Conservation (phyloP, 1,140 invertebrate species). For the Andrena cerasifolii region DNA sequence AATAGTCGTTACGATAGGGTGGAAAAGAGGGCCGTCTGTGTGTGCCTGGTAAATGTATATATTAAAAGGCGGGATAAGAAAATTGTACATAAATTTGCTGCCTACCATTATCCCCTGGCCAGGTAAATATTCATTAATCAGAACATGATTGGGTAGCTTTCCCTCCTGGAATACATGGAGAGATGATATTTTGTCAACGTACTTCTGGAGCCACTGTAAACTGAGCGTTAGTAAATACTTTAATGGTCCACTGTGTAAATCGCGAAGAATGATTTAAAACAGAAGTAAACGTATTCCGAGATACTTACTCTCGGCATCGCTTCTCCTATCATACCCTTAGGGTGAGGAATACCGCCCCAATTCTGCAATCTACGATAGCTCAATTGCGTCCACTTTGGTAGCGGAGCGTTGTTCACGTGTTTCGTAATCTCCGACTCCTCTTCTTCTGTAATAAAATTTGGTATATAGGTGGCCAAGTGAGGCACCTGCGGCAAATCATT, state of each 20-base stretch:
- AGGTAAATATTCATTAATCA: slow-evolving; percentile 97
- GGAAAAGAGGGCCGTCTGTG: slow-evolving; percentile 96
- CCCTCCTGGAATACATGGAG: slow-evolving; percentile 89
- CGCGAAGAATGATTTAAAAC: too few relatives aligned
- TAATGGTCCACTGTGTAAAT: too few relatives aligned
- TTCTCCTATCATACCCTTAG: slow-evolving; percentile 97
- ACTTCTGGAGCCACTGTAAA: slow-evolving; percentile 90
- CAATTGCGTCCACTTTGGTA: slow-evolving; percentile 98
- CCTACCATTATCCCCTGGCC: slow-evolving; percentile 95
- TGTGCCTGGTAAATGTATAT: slow-evolving; percentile 87
- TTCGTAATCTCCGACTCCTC: slow-evolving; percentile 91
- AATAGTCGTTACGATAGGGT: slow-evolving; percentile 96
- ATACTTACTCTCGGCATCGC: slow-evolving; percentile 87
- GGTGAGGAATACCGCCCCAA: slow-evolving; percentile 97
- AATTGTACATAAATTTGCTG: not conserved
- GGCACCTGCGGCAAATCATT: slow-evolving; percentile 85
- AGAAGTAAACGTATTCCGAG: slow-evolving; percentile 45
- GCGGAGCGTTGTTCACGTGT: slow-evolving; percentile 90
- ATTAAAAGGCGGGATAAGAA: not conserved
- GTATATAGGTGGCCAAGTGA: slow-evolving; percentile 91
- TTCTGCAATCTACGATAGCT: slow-evolving; percentile 96
- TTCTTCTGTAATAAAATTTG: slow-evolving; percentile 92
- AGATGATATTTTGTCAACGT: slow-evolving; percentile 88
- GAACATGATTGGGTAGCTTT: slow-evolving; percentile 94
- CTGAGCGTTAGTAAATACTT: not conserved